Evolutionary conservation across 64 coral and sea anemone genomes (phyloP).

Genomic region (Catalaphyllia jardinei): DNA sequence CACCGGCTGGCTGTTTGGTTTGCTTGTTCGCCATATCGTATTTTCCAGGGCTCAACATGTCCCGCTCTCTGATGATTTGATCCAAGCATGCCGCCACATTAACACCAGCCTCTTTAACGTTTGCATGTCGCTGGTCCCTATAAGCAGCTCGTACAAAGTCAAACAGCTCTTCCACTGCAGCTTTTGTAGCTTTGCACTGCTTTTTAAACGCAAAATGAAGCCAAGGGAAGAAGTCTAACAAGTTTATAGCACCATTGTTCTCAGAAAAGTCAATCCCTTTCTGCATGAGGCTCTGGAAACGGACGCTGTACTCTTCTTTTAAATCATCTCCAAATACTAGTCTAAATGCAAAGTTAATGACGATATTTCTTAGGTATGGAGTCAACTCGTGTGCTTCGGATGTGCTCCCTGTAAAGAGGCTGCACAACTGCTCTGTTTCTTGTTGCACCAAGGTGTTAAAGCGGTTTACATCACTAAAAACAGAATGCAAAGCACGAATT

Average conservation of each 20-base stretch:
- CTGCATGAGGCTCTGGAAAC: slow-evolving; percentile 37
- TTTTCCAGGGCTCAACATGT: not conserved
- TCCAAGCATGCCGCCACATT: slow-evolving; percentile 43
- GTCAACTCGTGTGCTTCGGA: slow-evolving; percentile 46
- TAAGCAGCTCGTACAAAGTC: slow-evolving; percentile 39
- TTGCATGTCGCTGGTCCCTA: slow-evolving; percentile 38
- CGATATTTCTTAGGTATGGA: slow-evolving; percentile 39
- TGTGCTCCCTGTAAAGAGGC: not conserved
- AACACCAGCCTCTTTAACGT: not conserved
- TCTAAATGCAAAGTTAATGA: slow-evolving; percentile 68
- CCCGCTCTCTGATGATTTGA: slow-evolving; percentile 26
- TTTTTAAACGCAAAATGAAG: slow-evolving; percentile 61
- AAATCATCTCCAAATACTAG: slow-evolving; percentile 67
- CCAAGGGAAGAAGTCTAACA: slow-evolving; percentile 80
- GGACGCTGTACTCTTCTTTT: slow-evolving; percentile 11
- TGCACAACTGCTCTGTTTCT: slow-evolving; percentile 50
- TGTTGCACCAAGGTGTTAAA: slow-evolving; percentile 52
- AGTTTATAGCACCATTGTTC: slow-evolving; percentile 53
- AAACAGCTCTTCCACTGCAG: slow-evolving; percentile 40
- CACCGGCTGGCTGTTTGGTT: not conserved
- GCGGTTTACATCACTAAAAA: slow-evolving; percentile 62
- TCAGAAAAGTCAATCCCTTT: slow-evolving; percentile 59
- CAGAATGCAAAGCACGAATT: slow-evolving; percentile 31
- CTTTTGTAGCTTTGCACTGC: slow-evolving; percentile 53
- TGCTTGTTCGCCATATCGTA: not conserved